These are phyloP conservation scores for Eucidaris tribuloides DNA, from an alignment of 35 echinoderm and acorn worm genomes.

Conservation along the genomic window DNA sequence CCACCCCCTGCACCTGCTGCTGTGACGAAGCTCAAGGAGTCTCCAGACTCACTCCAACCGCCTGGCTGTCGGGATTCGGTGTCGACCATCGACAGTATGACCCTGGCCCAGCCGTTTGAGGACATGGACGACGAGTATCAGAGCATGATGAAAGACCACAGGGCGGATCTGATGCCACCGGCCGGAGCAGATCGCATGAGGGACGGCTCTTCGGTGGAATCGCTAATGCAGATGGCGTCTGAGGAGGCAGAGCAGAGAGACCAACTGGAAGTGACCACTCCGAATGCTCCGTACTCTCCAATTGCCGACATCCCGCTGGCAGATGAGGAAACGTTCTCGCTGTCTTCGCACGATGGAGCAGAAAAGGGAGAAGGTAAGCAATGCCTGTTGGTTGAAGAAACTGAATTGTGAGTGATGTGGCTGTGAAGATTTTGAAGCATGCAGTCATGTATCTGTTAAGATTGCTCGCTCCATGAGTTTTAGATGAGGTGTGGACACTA, in stretches of 20 bases:
- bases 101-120: constrained; percentile 68
- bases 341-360: not conserved
- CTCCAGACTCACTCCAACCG: not conserved
- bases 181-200: not conserved
- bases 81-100: constrained; percentile 67
- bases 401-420: not conserved
- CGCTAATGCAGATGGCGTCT: constrained; percentile 35
- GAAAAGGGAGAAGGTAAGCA: constrained; percentile 1
- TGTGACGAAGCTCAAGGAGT: not conserved
- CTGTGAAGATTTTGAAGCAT: too few species aligned
- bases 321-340: not conserved
- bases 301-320: not conserved
- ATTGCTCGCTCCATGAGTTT: too few species aligned
- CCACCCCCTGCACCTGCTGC: constrained; percentile 5
- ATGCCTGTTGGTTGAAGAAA: not conserved
- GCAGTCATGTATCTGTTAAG: too few species aligned
- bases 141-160: constrained; percentile 48
- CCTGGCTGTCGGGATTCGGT: constrained; percentile 54
- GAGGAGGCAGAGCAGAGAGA: not conserved
- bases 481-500: too few species aligned
- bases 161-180: not conserved
- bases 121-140: constrained; percentile 71
- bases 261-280: not conserved
- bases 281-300: not conserved
- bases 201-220: constrained; percentile 40